Conservation (phyloP, 2,888 invertebrate genomes). For the Pherbina coryleti region DNA sequence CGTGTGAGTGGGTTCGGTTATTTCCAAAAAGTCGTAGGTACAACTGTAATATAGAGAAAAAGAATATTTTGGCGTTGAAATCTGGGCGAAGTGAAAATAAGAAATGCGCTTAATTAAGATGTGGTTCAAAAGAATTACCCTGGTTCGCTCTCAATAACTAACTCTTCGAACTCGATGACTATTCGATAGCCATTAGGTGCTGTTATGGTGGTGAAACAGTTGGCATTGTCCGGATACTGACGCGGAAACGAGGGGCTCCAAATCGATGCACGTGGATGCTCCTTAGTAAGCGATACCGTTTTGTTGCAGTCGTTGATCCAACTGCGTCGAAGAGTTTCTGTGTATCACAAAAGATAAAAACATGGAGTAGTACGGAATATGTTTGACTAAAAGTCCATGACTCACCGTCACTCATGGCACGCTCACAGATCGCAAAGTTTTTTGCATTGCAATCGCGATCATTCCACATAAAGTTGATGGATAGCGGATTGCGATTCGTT, state of each 20-base stretch:
- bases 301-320: slow-evolving; percentile 77
- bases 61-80: not conserved
- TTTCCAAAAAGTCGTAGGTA: slow-evolving; percentile 83
- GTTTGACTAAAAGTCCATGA: not conserved
- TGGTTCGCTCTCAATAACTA: slow-evolving; percentile 83
- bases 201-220: slow-evolving; percentile 79
- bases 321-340: slow-evolving; percentile 70
- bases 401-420: slow-evolving; percentile 76
- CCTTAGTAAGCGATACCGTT: slow-evolving; percentile 76
- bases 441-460: slow-evolving; percentile 81
- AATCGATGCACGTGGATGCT: slow-evolving; percentile 77
- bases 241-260: slow-evolving; percentile 86
- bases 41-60: slow-evolving; percentile 73
- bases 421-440: slow-evolving; percentile 83
- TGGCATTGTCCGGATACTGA: slow-evolving; percentile 81
- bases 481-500: slow-evolving; percentile 67
- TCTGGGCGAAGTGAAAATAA: too few species aligned
- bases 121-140: slow-evolving; percentile 71
- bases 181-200: slow-evolving; percentile 80
- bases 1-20: slow-evolving; percentile 70
- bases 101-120: not conserved
- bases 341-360: not conserved
- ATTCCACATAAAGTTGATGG: slow-evolving; percentile 83
- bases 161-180: slow-evolving; percentile 80
- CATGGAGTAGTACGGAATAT: not conserved